Conservation (phyloP, 2,113 vertebrate genomes). For the Mionectes macconnelli region DNA sequence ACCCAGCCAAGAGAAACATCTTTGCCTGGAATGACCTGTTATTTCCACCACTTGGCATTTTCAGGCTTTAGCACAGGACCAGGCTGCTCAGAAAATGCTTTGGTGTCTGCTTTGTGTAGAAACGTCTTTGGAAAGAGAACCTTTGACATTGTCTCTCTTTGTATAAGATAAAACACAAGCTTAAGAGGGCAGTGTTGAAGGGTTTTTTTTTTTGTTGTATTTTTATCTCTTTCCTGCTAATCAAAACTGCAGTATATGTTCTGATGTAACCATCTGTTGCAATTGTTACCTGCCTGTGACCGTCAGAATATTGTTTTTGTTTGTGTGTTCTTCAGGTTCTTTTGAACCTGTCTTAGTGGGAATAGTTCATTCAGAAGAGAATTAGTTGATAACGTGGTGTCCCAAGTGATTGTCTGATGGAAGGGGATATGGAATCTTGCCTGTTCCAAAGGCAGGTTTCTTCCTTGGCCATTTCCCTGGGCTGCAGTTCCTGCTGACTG, state of each 20-base stretch:
- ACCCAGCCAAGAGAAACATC: neutral
- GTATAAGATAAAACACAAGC: neutral
- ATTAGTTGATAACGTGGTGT: neutral
- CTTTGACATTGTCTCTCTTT: neutral
- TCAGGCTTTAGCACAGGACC: neutral
- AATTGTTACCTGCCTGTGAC: neutral
- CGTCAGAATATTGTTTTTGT: neutral
- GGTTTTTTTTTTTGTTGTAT: neutral
- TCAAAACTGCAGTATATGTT: neutral
- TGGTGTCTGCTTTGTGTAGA: neutral
- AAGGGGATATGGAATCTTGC: neutral
- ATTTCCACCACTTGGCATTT: neutral
- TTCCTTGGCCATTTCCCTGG: neutral
- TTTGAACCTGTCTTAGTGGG: neutral
- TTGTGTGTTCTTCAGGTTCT: neutral
- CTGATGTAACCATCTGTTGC: neutral
- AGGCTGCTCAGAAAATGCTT: neutral
- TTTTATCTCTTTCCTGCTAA: neutral
- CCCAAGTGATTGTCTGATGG: neutral
- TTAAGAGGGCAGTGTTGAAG: neutral
- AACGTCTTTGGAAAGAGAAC: neutral
- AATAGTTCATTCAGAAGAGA: neutral
- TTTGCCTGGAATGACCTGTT: neutral
- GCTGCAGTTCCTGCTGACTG: neutral
- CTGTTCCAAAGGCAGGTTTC: neutral